A percentile compares a stretch with the other conserved stretches of the same genome.
Conservation (phyloP, 1,140 invertebrate genomes). For the Pectinophora gossypiella region DNA sequence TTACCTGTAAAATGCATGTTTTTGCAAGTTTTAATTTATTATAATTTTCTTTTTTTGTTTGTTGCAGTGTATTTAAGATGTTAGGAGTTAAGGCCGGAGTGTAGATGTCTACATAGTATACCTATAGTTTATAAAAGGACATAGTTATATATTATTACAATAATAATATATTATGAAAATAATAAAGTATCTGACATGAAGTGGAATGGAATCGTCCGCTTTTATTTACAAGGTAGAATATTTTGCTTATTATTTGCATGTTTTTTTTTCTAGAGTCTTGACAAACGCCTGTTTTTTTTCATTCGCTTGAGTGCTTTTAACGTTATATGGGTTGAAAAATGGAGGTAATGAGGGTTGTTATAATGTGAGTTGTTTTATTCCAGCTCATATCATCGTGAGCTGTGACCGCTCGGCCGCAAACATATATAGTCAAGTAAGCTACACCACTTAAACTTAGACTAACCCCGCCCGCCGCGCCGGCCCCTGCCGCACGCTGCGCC, state of each 20-base stretch:
- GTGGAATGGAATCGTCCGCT: slow-evolving; percentile 62
- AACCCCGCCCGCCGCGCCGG: slow-evolving; percentile 25
- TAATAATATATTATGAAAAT: slow-evolving; percentile 73
- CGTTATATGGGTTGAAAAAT: too few relatives aligned
- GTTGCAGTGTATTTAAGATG: slow-evolving; percentile 74
- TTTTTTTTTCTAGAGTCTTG: slow-evolving; percentile 2
- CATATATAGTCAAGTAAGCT: slow-evolving; percentile 55
- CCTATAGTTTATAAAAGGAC: slow-evolving; percentile 71
- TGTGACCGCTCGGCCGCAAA: slow-evolving; percentile 54
- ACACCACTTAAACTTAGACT: slow-evolving; percentile 54
- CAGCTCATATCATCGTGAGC: slow-evolving; percentile 73
- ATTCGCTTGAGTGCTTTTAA: too few relatives aligned
- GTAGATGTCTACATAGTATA: slow-evolving; percentile 72
- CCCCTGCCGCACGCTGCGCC: slow-evolving; percentile 9
- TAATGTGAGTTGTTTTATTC: slow-evolving; percentile 8
- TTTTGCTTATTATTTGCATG: slow-evolving; percentile 31
- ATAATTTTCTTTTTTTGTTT: slow-evolving; percentile 49
- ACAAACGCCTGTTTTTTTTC: not conserved
- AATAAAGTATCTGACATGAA: slow-evolving; percentile 49
- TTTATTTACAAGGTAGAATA: slow-evolving; percentile 59
- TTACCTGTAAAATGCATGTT: too few relatives aligned
- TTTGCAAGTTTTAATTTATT: slow-evolving; percentile 12
- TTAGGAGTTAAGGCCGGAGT: slow-evolving; percentile 64
- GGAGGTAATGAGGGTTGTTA: too few relatives aligned
- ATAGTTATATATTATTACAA: slow-evolving; percentile 74